Conservation (phyloP, 2,797 vertebrate genomes). For the Ambastaia sidthimunki region DNA sequence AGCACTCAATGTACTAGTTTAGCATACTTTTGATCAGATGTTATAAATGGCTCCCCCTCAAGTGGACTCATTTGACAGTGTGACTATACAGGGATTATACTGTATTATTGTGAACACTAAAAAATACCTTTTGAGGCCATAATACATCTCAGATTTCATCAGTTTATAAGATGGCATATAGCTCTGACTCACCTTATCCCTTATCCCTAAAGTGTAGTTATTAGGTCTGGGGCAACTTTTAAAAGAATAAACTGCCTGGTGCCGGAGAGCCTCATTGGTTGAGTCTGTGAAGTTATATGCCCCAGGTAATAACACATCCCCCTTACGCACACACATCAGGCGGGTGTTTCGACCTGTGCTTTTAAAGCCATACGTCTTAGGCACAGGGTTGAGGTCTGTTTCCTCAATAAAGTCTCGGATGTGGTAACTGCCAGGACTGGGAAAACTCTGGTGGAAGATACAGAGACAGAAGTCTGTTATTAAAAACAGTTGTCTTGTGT, state of each 20-base stretch:
- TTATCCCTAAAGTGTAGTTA: conserved; percentile 63
- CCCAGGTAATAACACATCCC: conserved; percentile 68
- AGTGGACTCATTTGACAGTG: neutral
- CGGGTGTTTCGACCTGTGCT: conserved; percentile 69
- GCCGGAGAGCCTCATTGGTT: conserved; percentile 67
- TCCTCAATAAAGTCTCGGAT: conserved; percentile 79
- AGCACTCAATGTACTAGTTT: too few species aligned
- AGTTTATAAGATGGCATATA: neutral
- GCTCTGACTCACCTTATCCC: conserved; percentile 74
- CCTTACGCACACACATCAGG: conserved; percentile 50
- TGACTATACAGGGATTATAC: neutral
- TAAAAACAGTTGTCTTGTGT: neutral
- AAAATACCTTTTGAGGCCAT: too few species aligned
- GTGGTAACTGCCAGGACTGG: conserved; percentile 72
- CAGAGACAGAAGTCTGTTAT: neutral
- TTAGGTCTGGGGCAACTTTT: conserved; percentile 71
- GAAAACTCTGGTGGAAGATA: conserved; percentile 67
- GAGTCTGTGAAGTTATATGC: conserved; percentile 70
- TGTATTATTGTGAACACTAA: too few species aligned
- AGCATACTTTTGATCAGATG: too few species aligned
- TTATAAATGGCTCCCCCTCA: too few species aligned
- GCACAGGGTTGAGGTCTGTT: conserved; percentile 76
- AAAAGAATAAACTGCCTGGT: conserved; percentile 70
- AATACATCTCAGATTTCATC: neutral
- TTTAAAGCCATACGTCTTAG: conserved; percentile 77